These are phyloP conservation scores for Channa argus DNA, from an alignment of 2,113 vertebrate species.

Conservation along the genomic window DNA sequence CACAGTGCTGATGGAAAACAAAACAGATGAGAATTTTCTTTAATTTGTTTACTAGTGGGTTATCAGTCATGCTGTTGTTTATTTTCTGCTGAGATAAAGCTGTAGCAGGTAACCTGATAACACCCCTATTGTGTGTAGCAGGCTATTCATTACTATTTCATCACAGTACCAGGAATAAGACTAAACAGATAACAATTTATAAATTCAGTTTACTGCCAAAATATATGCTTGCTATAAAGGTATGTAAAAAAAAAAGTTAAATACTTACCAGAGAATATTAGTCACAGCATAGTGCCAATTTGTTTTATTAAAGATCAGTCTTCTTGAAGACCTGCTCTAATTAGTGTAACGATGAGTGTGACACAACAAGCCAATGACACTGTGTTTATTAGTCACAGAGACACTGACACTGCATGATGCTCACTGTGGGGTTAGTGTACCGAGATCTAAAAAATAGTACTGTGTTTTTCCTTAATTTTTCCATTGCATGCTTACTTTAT, in stretches of 20 bases:
- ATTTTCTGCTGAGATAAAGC: slow-evolving; percentile 14
- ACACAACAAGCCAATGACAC: slow-evolving; percentile 17
- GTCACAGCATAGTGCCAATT: slow-evolving; percentile 70
- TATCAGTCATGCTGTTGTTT: not conserved
- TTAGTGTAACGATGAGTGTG: slow-evolving; percentile 5
- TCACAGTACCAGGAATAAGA: not conserved
- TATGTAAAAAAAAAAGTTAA: not conserved
- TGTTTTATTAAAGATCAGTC: not conserved
- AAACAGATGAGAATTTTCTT: not conserved
- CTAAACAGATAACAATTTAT: too few species aligned
- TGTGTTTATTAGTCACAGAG: slow-evolving; percentile 16
- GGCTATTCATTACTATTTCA: too few species aligned
- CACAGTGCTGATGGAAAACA: slow-evolving; percentile 42
- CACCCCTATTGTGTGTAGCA: slow-evolving; percentile 53
- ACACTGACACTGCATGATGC: not conserved
- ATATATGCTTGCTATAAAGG: not conserved
- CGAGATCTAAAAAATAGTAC: slow-evolving; percentile 8
- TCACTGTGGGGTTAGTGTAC: slow-evolving; percentile 5
- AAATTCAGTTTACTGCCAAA: not conserved
- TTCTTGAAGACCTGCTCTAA: not conserved
- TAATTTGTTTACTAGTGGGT: slow-evolving; percentile 9
- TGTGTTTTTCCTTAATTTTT: not conserved
- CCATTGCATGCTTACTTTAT: not conserved
- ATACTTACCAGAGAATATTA: slow-evolving; percentile 71
- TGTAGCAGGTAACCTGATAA: slow-evolving; percentile 42